Evolutionary conservation across 2,888 invertebrate genomes (phyloP).

Genomic region (Pemphredon lugubris): DNA sequence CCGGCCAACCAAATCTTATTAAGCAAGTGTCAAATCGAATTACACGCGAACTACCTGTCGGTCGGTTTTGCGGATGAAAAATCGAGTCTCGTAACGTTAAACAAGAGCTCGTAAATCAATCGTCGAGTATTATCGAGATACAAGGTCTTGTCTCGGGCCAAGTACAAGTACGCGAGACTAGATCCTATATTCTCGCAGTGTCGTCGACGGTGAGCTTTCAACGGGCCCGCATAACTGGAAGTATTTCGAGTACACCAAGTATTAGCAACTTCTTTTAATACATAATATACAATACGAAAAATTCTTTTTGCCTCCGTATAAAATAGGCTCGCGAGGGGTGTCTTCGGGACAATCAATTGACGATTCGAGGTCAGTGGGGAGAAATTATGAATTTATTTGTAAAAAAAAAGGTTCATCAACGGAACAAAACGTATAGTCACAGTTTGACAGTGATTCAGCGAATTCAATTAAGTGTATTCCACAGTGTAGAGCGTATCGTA

Average conservation of each 20-base stretch:
- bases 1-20: slow-evolving; percentile 69
- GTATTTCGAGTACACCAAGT: neutral
- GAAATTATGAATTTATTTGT: slow-evolving; percentile 72
- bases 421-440: slow-evolving; percentile 62
- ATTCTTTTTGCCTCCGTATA: too few species aligned
- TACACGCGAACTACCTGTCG: slow-evolving; percentile 43
- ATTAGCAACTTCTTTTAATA: too few species aligned
- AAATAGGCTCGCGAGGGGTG: too few species aligned
- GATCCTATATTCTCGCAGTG: neutral
- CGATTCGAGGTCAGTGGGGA: slow-evolving; percentile 46
- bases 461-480: slow-evolving; percentile 61
- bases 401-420: slow-evolving; percentile 62
- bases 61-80: slow-evolving; percentile 15
- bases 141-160: too few species aligned
- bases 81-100: slow-evolving; percentile 16
- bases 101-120: slow-evolving; percentile 19
- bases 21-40: slow-evolving; percentile 66
- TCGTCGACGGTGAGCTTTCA: neutral
- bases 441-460: slow-evolving; percentile 64
- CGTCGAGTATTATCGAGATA: neutral
- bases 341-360: neutral
- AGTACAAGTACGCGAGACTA: too few species aligned
- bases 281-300: too few species aligned
- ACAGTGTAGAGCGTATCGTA: slow-evolving; percentile 67
- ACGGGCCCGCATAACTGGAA: neutral